Percentiles rank a stretch among this genome's conserved stretches.
Evolutionary conservation across 64 coral and sea anemone genomes (phyloP).

Genomic region (Pocillopora damicornis): DNA sequence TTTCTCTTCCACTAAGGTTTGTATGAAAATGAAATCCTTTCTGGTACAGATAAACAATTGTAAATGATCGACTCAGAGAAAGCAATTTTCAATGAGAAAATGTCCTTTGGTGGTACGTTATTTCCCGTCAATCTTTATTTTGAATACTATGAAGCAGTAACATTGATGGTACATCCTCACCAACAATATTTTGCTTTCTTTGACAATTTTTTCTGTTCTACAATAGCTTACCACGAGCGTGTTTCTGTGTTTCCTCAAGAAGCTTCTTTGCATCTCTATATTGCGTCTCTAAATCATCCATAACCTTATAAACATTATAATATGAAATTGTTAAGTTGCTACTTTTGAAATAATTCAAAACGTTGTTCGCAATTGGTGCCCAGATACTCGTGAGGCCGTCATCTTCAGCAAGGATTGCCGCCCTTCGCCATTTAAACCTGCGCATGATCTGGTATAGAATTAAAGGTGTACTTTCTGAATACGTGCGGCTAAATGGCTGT

Average conservation of each 20-base stretch:
- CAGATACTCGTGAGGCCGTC: slow-evolving; percentile 32
- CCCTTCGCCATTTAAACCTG: slow-evolving; percentile 51
- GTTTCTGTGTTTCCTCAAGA: slow-evolving; percentile 30
- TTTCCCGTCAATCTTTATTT: no score
- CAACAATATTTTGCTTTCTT: no score
- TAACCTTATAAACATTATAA: slow-evolving; percentile 13
- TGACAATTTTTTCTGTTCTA: background rate
- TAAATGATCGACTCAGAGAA: no score
- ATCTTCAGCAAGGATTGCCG: slow-evolving; percentile 72
- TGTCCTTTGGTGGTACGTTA: no score
- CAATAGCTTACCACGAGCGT: slow-evolving; percentile 56
- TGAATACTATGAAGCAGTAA: no score
- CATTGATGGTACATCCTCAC: no score
- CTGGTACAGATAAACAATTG: no score
- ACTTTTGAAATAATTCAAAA: slow-evolving; percentile 27
- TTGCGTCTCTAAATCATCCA: background rate
- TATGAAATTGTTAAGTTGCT: slow-evolving; percentile 27
- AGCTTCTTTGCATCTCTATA: background rate
- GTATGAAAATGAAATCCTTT: no score
- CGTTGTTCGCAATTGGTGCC: slow-evolving; percentile 50
- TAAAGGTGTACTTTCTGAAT: slow-evolving; percentile 50
- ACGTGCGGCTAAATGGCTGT: slow-evolving; percentile 76
- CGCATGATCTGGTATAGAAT: slow-evolving; percentile 52
- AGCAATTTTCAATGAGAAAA: no score
- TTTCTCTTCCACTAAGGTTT: no score